These are phyloP conservation scores for Brenthis hecate DNA, from an alignment of 2,888 invertebrate genomes.

Conservation along the genomic window DNA sequence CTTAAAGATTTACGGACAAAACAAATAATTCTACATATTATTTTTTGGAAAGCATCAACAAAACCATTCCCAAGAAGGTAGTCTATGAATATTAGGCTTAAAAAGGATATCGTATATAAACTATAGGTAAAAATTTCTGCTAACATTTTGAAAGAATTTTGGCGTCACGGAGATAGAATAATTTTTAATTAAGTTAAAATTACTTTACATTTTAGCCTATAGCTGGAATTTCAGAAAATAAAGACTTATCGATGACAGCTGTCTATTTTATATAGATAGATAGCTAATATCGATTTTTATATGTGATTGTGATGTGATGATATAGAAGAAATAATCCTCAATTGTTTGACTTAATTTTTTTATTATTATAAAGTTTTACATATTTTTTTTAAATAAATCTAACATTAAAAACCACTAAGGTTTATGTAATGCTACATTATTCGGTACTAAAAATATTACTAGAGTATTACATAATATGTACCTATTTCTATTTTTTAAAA, in stretches of 20 bases:
- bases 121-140: conserved; percentile 42
- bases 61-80: conserved; percentile 63
- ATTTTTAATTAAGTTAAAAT: background rate
- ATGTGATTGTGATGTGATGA: too few relatives aligned
- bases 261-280: background rate
- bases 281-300: background rate
- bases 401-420: too few relatives aligned
- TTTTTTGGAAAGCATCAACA: conserved; percentile 51
- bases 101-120: conserved; percentile 49
- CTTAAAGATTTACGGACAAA: conserved; percentile 53
- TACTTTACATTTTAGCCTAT: conserved; percentile 9
- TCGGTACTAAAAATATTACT: too few relatives aligned
- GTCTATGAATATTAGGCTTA: conserved; percentile 59
- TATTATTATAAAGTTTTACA: too few relatives aligned
- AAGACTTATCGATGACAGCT: background rate
- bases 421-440: too few relatives aligned
- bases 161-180: conserved; percentile 13
- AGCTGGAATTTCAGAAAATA: background rate
- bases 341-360: too few relatives aligned
- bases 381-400: too few relatives aligned
- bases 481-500: too few relatives aligned
- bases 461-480: too few relatives aligned
- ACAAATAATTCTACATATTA: conserved; percentile 55
- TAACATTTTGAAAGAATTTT: conserved; percentile 44
- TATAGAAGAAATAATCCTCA: too few relatives aligned